Conservation (phyloP, 2,113 vertebrate genomes). For the Tonatia bakeri region DNA sequence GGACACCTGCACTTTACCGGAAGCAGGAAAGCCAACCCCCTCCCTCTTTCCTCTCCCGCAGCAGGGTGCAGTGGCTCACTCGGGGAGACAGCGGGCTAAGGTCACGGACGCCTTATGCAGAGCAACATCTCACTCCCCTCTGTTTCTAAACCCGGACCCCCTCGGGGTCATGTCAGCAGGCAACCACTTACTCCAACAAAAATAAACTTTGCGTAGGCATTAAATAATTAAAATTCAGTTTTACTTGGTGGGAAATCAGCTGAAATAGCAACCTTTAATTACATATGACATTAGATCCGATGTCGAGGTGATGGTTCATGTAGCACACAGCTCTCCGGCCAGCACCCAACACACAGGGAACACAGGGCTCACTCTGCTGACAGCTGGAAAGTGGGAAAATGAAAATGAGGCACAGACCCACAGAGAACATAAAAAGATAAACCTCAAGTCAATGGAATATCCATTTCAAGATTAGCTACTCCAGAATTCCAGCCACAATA, state of each 20-base stretch:
- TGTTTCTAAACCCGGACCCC: background rate
- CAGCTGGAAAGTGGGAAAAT: background rate
- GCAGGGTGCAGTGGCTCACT: background rate
- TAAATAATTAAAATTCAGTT: background rate
- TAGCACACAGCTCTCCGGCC: background rate
- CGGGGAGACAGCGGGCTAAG: no score
- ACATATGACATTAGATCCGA: background rate
- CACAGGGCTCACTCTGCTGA: background rate
- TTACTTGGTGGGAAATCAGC: background rate
- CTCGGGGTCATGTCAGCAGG: background rate
- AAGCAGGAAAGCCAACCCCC: background rate
- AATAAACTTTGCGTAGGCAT: background rate
- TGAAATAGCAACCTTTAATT: background rate
- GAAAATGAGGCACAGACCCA: background rate
- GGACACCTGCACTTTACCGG: background rate
- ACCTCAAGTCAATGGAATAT: background rate
- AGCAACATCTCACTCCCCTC: background rate
- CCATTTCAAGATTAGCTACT: background rate
- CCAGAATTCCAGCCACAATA: background rate
- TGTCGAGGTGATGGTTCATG: background rate
- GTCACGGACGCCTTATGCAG: background rate
- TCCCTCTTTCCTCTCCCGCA: background rate
- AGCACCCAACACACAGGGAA: fast-evolving
- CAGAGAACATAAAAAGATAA: background rate
- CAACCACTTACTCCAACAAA: background rate